Evolutionary conservation across 1,140 invertebrate species (phyloP), one percentile per base, ranked within the genome.

Genomic region (Parasteatoda tepidariorum): DNA sequence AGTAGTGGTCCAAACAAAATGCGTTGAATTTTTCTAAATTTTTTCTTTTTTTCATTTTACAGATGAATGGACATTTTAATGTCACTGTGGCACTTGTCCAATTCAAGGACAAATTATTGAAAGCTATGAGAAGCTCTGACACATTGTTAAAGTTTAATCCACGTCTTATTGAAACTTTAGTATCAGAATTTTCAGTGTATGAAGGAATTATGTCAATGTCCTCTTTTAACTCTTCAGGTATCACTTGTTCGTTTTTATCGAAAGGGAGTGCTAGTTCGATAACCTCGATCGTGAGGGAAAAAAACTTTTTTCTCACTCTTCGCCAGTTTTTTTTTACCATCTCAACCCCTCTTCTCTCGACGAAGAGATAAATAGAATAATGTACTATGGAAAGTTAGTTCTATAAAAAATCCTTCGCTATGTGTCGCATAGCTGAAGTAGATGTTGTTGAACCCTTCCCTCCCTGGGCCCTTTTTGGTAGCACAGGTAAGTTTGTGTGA

Each of bases 401-500:
- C 31, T 26, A n/a, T 34, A 82, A 82, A 82, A 82, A 82, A 34
- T 59, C 78, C 34, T 62, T 78, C 61, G 78, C 78, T 61, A 71
- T 82, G 78, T 41, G 30, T 28, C 67, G 57, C 78, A 82, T 82
- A 57, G 78, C 78, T 82, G 54, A 38, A 71, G 78, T 70, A 48
- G 64, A 79, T 57, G 76, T 82, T 82, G 34, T 71, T 82, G 78
- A 82, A 82, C 78, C 78, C 67, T 82, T 82, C 55, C n/a, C 62
- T 57, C 76, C 76, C 54, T 59, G 28, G 33, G 24, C 38, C 41
- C 41, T 71, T 33, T 7, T 61, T 55, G 15, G 31, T 71, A 34
- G 78, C 55, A 82, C 78, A 82, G 78, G 78, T 82, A 82, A 82
- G 62, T 78, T 66, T 78, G 62, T 76, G 34, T 28, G 31, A 82